Evolutionary conservation across 2,888 invertebrate genomes (phyloP).

Genomic region (Heliconius erato): DNA sequence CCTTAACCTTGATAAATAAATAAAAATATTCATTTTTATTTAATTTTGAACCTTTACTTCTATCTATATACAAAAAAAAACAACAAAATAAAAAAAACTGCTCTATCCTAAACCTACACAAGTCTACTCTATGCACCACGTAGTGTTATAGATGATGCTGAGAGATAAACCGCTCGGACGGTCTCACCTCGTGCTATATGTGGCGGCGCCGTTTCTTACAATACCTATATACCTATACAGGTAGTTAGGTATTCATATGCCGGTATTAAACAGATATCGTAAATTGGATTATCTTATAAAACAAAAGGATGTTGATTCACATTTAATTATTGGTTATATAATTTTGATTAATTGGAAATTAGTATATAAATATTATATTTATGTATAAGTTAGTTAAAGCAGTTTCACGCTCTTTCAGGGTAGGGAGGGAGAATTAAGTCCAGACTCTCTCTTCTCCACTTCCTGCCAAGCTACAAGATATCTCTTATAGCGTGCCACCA

Average conservation of each 20-base stretch:
- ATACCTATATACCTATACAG: slow-evolving; percentile 4
- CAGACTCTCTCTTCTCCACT: not conserved
- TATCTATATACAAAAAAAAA: not conserved
- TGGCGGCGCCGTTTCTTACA: slow-evolving; percentile 74
- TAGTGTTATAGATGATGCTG: slow-evolving; percentile 78
- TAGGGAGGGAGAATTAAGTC: not conserved
- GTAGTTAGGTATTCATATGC: not conserved
- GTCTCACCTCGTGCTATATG: slow-evolving; percentile 76
- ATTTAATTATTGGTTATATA: slow-evolving; percentile 22
- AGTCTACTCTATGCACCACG: slow-evolving; percentile 33
- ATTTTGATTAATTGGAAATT: not conserved
- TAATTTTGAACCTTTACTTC: too few relatives aligned
- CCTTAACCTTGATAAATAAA: too few relatives aligned
- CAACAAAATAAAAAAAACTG: not conserved
- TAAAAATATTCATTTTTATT: too few relatives aligned
- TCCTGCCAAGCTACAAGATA: not conserved
- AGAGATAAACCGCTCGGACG: slow-evolving; percentile 68
- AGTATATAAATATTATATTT: not conserved
- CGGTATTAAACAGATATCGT: slow-evolving; percentile 24
- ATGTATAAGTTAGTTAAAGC: not conserved
- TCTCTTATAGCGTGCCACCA: not conserved
- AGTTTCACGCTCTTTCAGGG: too few relatives aligned
- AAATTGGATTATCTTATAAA: slow-evolving; percentile 37
- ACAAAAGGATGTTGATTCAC: not conserved
- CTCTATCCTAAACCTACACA: not conserved